These are phyloP conservation scores for Gymnothorax javanicus DNA, from an alignment of 2,797 vertebrate genomes.

Conservation along the genomic window DNA sequence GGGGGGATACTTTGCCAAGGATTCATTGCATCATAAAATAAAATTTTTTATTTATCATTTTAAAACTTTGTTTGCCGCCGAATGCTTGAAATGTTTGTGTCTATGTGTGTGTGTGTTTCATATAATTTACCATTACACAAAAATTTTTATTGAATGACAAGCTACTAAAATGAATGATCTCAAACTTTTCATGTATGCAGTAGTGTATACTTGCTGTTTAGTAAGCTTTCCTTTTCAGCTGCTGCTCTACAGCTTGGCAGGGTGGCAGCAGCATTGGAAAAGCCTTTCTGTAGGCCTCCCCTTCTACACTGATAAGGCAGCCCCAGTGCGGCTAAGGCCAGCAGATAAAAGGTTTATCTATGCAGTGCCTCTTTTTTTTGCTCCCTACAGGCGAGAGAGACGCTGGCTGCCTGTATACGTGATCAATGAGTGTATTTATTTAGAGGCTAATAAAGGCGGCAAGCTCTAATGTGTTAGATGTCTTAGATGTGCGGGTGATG, in stretches of 20 bases:
- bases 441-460: neutral
- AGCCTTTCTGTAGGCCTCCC: neutral
- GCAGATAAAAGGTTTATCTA: conserved; percentile 18
- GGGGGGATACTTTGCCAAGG: too few species aligned
- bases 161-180: too few species aligned
- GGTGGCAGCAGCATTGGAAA: neutral
- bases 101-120: too few species aligned
- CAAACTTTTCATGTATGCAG: too few species aligned
- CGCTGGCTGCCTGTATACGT: neutral
- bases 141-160: too few species aligned
- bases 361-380: neutral
- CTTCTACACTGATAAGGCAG: conserved; percentile 4
- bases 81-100: too few species aligned
- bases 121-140: too few species aligned
- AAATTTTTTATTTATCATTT: too few species aligned
- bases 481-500: neutral
- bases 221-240: neutral
- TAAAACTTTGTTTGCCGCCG: too few species aligned
- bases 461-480: neutral
- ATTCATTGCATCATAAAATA: too few species aligned
- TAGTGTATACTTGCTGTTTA: too few species aligned
- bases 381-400: neutral
- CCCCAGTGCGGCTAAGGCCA: neutral
- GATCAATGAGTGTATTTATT: conserved; percentile 11
- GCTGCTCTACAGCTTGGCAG: neutral